These are phyloP conservation scores for Drosophila nr. perissopoda DNA, from an alignment of 2,888 invertebrate species.

Conservation along the genomic window DNA sequence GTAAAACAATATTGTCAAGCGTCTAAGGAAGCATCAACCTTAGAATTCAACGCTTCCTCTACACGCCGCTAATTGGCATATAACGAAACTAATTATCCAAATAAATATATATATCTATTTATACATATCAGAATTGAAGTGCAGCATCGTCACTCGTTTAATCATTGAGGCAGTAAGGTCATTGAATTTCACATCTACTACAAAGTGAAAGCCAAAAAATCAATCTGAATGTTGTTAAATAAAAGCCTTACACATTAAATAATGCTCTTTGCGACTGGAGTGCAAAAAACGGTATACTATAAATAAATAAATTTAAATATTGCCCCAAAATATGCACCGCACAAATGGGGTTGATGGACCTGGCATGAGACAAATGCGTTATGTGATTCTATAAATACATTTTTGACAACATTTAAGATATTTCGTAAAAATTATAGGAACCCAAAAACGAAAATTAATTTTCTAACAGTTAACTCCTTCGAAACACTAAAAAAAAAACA, in stretches of 20 bases:
- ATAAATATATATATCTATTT: not conserved
- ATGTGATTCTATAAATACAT: not conserved
- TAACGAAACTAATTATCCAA: conserved; percentile 70
- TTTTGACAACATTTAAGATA: not conserved
- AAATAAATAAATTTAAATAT: not conserved
- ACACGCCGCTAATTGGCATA: conserved; percentile 74
- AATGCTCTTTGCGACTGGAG: conserved; percentile 6
- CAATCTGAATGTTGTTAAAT: conserved; percentile 17
- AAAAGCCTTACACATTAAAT: conserved; percentile 6
- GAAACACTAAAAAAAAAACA: not conserved
- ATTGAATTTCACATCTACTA: conserved; percentile 47
- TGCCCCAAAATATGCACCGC: not conserved
- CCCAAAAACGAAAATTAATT: not conserved
- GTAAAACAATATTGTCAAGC: conserved; percentile 58
- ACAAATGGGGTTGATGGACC: not conserved
- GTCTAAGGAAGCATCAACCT: conserved; percentile 49
- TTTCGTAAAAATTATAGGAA: not conserved
- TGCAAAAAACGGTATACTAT: conserved; percentile 14
- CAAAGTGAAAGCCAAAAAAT: conserved; percentile 28
- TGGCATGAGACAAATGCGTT: not conserved
- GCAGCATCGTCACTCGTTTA: conserved; percentile 23
- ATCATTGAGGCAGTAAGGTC: conserved; percentile 49
- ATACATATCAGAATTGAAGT: conserved; percentile 44
- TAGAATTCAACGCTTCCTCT: conserved; percentile 64
- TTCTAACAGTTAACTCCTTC: not conserved